Evolutionary conservation across 2,888 invertebrate genomes (phyloP).

Genomic region (Caprella mutica): DNA sequence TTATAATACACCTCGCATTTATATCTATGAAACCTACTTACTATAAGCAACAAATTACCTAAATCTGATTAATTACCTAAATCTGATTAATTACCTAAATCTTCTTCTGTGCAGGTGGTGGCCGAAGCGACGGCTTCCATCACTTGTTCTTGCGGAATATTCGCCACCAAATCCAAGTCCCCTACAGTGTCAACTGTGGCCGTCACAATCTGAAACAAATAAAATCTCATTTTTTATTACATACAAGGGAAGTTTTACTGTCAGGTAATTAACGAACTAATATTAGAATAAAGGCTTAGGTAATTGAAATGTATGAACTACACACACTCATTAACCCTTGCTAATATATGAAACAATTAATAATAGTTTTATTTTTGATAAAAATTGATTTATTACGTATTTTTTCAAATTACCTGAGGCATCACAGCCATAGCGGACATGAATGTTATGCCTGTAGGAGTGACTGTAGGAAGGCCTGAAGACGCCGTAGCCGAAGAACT

Average conservation of each 20-base stretch:
- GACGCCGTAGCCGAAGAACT: too few species aligned
- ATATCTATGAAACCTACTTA: too few species aligned
- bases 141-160: constrained; percentile 60
- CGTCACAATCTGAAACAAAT: constrained; percentile 66
- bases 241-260: too few species aligned
- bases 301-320: too few species aligned
- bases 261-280: too few species aligned
- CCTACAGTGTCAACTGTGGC: constrained; percentile 90
- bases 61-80: too few species aligned
- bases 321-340: too few species aligned
- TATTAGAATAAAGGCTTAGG: too few species aligned
- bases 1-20: too few species aligned
- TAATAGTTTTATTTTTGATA: not conserved
- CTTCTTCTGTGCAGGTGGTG: constrained; percentile 56
- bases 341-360: not conserved
- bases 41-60: too few species aligned
- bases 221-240: not conserved
- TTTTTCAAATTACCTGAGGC: too few species aligned
- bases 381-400: too few species aligned
- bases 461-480: not conserved
- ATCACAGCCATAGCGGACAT: not conserved
- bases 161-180: constrained; percentile 75
- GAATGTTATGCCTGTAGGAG: not conserved
- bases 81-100: constrained; percentile 65
- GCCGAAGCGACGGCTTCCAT: constrained; percentile 72